Conservation (phyloP, 1,140 invertebrate genomes). For the Paracyclopina nana region DNA sequence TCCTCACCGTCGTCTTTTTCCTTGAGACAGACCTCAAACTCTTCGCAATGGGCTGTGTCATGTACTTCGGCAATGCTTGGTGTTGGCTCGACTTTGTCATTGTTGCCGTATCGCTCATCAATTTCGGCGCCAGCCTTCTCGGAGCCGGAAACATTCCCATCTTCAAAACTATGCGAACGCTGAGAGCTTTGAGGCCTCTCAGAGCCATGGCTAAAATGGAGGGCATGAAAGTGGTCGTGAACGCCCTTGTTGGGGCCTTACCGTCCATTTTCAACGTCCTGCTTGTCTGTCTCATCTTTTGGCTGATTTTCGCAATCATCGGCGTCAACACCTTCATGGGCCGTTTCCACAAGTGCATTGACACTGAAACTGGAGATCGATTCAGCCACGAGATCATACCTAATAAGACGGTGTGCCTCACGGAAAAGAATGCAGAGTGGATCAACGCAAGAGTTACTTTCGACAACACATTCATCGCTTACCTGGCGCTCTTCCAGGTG, state of each 20-base stretch:
- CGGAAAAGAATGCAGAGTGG: constrained; percentile 44
- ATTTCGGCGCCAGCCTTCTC: constrained; percentile 80
- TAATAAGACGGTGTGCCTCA: constrained; percentile 54
- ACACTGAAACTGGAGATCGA: constrained; percentile 47
- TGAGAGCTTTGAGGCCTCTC: constrained; percentile 29
- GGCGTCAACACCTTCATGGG: constrained; percentile 70
- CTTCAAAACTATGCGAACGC: constrained; percentile 29
- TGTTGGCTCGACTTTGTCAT: constrained; percentile 98
- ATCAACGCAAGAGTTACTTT: constrained; percentile 93
- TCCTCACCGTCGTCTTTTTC: constrained; percentile 95
- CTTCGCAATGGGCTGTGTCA: constrained; percentile 84
- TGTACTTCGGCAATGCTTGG: constrained; percentile 97
- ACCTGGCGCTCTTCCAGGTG: constrained; percentile 92
- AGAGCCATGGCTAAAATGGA: constrained; percentile 31
- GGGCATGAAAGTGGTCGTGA: constrained; percentile 56
- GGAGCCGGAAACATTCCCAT: constrained; percentile 47
- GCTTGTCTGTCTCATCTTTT: constrained; percentile 70
- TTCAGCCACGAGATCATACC: constrained; percentile 67
- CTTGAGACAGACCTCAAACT: constrained; percentile 97
- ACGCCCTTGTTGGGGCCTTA: constrained; percentile 81
- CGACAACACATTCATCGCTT: constrained; percentile 91
- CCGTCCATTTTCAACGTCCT: constrained; percentile 88
- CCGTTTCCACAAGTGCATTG: constrained; percentile 79
- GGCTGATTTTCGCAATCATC: constrained; percentile 80
- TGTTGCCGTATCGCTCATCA: constrained; percentile 91